Base-by-base conservation (phyloP, 2,113 vertebrate genomes). In the Nothoprocta pentlandii region DNA sequence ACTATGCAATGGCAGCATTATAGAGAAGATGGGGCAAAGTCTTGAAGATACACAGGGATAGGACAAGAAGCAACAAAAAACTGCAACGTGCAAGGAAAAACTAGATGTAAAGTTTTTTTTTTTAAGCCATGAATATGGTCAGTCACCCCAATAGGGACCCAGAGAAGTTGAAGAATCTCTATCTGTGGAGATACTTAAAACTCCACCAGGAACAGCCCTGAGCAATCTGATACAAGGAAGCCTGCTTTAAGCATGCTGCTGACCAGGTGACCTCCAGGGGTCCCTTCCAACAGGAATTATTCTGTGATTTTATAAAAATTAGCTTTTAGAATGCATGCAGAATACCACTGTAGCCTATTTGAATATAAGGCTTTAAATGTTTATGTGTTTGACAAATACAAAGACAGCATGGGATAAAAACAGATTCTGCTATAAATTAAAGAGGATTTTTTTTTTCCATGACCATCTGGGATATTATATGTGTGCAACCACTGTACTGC, bases 371-470 rank as follows among this genome's bases (percentile, higher is more conserved):
- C 66, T 92, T 94, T 84, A 49, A 23, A 46, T 41, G 68, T 70
- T 82, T 66, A 41, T 47, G 28, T 46, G 23, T 53, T 85, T 77
- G 91, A 95, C 82, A 71, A 85, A 94, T 64, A 92, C 28, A 78
- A 92, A 96, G n/a, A 53, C 54, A 92, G 74, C 75, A 89, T 76
- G 64, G 92, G 90, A 89, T 58, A 95, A 87, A 96, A 81, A 5
- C 26, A 90, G 68, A 79, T 73, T 92, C 92, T 94, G 92, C 70
- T 92, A 73, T 80, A 96, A 95, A 97, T 95, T 95, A 94, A 92
- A 51, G 6, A 59, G 58, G 91, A 84, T 85, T 39, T 93, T 77
- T 85, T 84, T 68, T 92, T 93, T 93, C 81, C 77, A 64, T 34
- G 56, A 95, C 96, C 96, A 96, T 88, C 94, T 96, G 90, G 85